These are phyloP conservation scores for Litocranius walleri DNA, from an alignment of 2,113 vertebrate species.

Conservation along the genomic window DNA sequence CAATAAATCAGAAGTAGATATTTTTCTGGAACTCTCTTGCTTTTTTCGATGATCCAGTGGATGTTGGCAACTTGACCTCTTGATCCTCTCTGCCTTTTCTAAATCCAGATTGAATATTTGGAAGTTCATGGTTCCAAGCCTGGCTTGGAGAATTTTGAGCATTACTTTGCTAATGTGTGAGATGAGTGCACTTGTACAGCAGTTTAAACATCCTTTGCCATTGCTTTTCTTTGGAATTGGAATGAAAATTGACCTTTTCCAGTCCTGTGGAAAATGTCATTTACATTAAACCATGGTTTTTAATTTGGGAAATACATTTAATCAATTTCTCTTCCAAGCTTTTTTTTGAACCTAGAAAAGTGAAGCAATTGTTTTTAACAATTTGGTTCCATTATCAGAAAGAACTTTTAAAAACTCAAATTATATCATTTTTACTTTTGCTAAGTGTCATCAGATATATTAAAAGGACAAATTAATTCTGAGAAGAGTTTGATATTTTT, in stretches of 20 bases:
- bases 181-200: not conserved
- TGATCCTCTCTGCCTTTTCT: not conserved
- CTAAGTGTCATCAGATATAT: not conserved
- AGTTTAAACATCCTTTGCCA: not conserved
- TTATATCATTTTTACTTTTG: not conserved
- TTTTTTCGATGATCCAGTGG: not conserved
- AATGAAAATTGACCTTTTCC: not conserved
- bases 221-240: not conserved
- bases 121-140: accelerated
- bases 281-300: not conserved
- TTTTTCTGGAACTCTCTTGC: not conserved
- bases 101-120: not conserved
- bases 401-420: not conserved
- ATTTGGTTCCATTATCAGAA: not conserved
- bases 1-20: not conserved
- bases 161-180: not conserved
- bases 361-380: not conserved
- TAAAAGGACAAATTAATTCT: not conserved
- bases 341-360: not conserved
- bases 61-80: not conserved
- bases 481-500: not conserved
- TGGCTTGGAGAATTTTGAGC: not conserved
- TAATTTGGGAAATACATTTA: not conserved
- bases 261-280: not conserved
- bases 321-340: not conserved